Conservation (phyloP, 1,140 invertebrate species). For the Sitodiplosis mosellana region DNA sequence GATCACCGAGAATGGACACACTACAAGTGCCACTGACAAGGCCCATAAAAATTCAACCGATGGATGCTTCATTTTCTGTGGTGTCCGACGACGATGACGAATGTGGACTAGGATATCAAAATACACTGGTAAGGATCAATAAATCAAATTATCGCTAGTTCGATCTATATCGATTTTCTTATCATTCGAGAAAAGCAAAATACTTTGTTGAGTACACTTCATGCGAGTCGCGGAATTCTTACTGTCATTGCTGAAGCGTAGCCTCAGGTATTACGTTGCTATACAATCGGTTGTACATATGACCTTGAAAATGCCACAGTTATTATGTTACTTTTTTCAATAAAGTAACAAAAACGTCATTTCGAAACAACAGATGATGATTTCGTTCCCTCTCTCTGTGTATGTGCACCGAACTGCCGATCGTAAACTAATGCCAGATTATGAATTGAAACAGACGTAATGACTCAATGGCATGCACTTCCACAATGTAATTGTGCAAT, state of each 20-base stretch:
- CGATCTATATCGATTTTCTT: not conserved
- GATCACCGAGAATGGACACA: not conserved
- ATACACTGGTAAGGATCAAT: slow-evolving; percentile 58
- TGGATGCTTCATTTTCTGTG: not conserved
- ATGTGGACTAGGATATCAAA: slow-evolving; percentile 53
- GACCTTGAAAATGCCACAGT: no score
- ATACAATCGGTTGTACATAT: no score
- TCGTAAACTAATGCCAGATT: no score
- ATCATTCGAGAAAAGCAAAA: not conserved
- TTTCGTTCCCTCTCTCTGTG: no score
- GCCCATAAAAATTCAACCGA: not conserved
- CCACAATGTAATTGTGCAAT: no score
- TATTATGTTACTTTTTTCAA: no score
- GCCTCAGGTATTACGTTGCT: no score
- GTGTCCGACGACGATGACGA: slow-evolving; percentile 28
- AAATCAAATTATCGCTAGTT: not conserved
- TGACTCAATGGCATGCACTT: no score
- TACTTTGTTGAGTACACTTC: not conserved
- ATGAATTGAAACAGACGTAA: no score
- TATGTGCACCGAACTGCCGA: no score
- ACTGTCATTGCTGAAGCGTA: not conserved
- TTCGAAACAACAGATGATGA: no score
- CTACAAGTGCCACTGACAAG: not conserved
- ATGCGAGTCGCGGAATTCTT: not conserved
- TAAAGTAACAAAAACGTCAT: no score